phyloP scores from a whole-genome alignment of 2,888 invertebrate genomes.

The Entomobrya proxima region DNA sequence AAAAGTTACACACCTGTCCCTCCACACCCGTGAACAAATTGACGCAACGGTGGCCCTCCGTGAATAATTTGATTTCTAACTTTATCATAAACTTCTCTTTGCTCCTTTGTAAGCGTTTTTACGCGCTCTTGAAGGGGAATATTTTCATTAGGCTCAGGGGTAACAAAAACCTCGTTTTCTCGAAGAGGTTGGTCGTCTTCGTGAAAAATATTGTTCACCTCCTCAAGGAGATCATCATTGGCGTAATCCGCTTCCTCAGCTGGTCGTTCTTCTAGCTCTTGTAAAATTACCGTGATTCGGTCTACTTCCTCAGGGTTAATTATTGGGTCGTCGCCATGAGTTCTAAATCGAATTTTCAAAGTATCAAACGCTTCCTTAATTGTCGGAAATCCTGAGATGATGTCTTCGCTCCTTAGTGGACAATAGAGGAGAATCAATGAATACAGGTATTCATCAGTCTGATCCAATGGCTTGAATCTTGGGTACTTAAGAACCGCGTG shows the following conservation, averaged over 20 bases:
- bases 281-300: neutral
- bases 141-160: too few relatives aligned
- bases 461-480: neutral
- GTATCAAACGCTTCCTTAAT: neutral
- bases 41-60: too few relatives aligned
- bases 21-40: too few relatives aligned
- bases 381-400: neutral
- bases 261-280: neutral
- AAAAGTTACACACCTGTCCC: neutral
- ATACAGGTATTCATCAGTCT: conserved; percentile 9
- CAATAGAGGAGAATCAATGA: neutral
- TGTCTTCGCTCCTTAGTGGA: neutral
- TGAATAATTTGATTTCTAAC: too few relatives aligned
- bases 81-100: too few relatives aligned
- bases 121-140: neutral
- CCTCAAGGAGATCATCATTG: neutral
- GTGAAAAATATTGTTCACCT: neutral
- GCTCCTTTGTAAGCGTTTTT: neutral
- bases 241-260: neutral
- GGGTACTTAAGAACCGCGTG: conserved; percentile 14
- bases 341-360: neutral
- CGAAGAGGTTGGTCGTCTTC: too few relatives aligned
- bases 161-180: too few relatives aligned
- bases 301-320: neutral
- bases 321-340: neutral